A percentile compares a stretch with the other conserved stretches of the same genome.
phyloP scores from a whole-genome alignment of 1,140 invertebrate species.

The Arctopsyche grandis region DNA sequence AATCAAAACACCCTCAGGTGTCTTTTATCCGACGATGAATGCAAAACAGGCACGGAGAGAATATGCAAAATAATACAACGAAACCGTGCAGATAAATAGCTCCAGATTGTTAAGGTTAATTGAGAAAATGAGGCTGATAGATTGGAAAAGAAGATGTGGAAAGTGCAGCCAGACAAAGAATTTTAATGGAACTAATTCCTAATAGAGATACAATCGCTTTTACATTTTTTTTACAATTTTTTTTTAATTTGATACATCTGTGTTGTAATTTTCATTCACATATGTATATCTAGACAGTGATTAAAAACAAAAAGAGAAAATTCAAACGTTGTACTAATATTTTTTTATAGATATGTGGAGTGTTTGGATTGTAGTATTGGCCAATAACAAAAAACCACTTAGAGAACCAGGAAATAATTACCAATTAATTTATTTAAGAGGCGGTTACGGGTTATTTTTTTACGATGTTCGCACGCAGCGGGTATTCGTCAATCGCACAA shows the following conservation, averaged over 20 bases:
- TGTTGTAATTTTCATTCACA: too few relatives aligned
- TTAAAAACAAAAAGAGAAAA: too few relatives aligned
- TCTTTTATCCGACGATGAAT: neutral
- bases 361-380: too few relatives aligned
- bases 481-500: neutral
- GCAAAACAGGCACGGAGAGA: neutral
- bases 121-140: neutral
- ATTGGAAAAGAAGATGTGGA: neutral
- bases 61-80: constrained; percentile 27
- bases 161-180: neutral
- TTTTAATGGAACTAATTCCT: neutral
- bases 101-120: neutral
- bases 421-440: constrained; percentile 17
- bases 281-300: too few relatives aligned
- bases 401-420: constrained; percentile 23
- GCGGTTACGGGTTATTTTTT: constrained; percentile 14
- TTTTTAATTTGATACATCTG: too few relatives aligned
- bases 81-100: neutral
- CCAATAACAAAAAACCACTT: constrained; percentile 7
- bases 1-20: too few relatives aligned
- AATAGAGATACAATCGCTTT: neutral
- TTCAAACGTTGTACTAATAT: too few relatives aligned
- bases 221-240: too few relatives aligned
- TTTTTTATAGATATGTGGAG: too few relatives aligned
- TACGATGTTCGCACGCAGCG: neutral